Percentiles rank a stretch among this genome's conserved stretches.
Evolutionary conservation across 2,113 vertebrate genomes (phyloP).

Genomic region (Phyllopteryx taeniolatus): DNA sequence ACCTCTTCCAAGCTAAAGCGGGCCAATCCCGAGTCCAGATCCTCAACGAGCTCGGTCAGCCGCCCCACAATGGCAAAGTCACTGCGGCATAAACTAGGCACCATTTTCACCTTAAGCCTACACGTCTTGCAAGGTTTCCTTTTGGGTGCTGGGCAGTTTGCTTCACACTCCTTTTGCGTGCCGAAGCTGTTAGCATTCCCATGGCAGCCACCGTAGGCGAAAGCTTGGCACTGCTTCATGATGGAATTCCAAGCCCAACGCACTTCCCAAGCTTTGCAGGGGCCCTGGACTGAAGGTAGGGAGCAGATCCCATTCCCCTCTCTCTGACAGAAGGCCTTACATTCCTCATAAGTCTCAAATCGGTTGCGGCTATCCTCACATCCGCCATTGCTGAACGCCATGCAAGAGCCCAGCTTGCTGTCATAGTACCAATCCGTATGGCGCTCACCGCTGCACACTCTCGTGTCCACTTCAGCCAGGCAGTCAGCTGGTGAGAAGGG

Average conservation of each 20-base stretch:
- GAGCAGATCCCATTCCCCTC: slow-evolving; percentile 78
- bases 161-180: slow-evolving; percentile 84
- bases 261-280: slow-evolving; percentile 85
- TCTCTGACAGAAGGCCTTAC: slow-evolving; percentile 78
- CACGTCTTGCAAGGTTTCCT: slow-evolving; percentile 82
- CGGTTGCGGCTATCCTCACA: slow-evolving; percentile 79
- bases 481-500: slow-evolving; percentile 82
- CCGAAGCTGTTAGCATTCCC: slow-evolving; percentile 91
- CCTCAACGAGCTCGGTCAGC: slow-evolving; percentile 89
- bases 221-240: slow-evolving; percentile 87
- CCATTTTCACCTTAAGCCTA: slow-evolving; percentile 82
- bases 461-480: slow-evolving; percentile 73
- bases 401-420: slow-evolving; percentile 77
- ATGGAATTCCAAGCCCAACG: slow-evolving; percentile 91
- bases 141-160: slow-evolving; percentile 82
- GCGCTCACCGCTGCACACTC: slow-evolving; percentile 74
- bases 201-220: slow-evolving; percentile 87
- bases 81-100: slow-evolving; percentile 88
- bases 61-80: slow-evolving; percentile 93
- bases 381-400: slow-evolving; percentile 80
- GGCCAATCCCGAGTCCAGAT: slow-evolving; percentile 85
- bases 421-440: slow-evolving; percentile 90
- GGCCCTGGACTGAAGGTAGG: slow-evolving; percentile 88
- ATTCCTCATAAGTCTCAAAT: slow-evolving; percentile 92
- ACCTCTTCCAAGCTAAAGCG: slow-evolving; percentile 87